Conservation (phyloP, 2,888 invertebrate species). For the Uloborus plumipes region DNA sequence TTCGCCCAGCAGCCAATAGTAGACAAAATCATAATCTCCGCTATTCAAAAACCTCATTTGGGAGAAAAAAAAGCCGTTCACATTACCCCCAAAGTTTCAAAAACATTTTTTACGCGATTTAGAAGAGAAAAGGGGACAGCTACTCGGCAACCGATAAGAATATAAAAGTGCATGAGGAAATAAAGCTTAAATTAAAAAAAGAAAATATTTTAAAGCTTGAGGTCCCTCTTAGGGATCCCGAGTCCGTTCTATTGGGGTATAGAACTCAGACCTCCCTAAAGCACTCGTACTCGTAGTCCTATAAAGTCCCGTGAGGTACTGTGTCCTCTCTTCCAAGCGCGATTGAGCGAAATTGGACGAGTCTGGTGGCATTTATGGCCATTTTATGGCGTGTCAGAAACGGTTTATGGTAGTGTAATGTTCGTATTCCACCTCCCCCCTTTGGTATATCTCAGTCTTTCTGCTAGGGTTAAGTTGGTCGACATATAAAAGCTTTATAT, state of each 20-base stretch:
- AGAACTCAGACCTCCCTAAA: constrained; percentile 30
- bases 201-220: constrained; percentile 23
- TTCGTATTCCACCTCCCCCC: constrained; percentile 45
- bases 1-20: too few relatives aligned
- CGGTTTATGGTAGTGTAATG: constrained; percentile 64
- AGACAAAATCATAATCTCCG: too few relatives aligned
- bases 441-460: constrained; percentile 43
- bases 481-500: constrained; percentile 64
- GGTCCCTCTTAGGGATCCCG: neutral
- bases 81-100: neutral
- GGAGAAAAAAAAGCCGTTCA: too few relatives aligned
- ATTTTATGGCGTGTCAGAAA: constrained; percentile 63
- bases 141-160: constrained; percentile 30
- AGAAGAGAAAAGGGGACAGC: constrained; percentile 21
- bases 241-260: constrained; percentile 12
- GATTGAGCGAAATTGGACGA: constrained; percentile 58
- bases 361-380: constrained; percentile 64
- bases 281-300: constrained; percentile 44
- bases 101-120: constrained; percentile 34
- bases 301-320: constrained; percentile 44
- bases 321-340: constrained; percentile 55
- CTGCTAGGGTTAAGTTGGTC: constrained; percentile 54
- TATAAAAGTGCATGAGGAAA: constrained; percentile 41
- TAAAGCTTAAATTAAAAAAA: constrained; percentile 43
- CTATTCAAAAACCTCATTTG: too few relatives aligned